Evolutionary conservation across 2,797 vertebrate genomes (phyloP).

Genomic region (Sebastes taczanowskii): DNA sequence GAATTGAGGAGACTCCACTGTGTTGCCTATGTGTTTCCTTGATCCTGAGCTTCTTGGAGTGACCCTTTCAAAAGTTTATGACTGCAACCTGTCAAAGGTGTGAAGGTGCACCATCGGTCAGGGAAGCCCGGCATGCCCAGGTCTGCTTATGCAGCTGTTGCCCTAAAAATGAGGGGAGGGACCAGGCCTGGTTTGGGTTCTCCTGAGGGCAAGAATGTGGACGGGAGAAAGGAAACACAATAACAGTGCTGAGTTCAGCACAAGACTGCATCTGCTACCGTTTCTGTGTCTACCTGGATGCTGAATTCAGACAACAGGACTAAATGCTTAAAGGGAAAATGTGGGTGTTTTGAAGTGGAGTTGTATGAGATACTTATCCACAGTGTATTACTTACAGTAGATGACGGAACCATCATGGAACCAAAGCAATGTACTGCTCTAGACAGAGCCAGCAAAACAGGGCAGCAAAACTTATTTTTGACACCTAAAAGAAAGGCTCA

Average conservation of each 20-base stretch:
- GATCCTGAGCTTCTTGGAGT: neutral
- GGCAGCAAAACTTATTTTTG: no score
- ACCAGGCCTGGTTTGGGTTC: neutral
- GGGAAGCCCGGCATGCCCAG: neutral
- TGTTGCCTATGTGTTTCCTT: neutral
- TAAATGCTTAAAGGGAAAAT: neutral
- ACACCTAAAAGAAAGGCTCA: no score
- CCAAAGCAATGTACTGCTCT: no score
- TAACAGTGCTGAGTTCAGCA: slow-evolving; percentile 22
- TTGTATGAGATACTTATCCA: neutral
- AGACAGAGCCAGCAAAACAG: no score
- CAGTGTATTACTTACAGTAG: neutral
- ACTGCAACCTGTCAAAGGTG: slow-evolving; percentile 16
- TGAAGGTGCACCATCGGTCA: neutral
- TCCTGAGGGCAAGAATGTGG: slow-evolving; percentile 48
- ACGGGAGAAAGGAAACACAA: neutral
- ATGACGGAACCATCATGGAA: no score
- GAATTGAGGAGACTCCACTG: neutral
- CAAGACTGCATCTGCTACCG: neutral
- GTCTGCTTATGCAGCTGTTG: slow-evolving; percentile 35
- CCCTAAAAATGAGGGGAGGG: slow-evolving; percentile 3
- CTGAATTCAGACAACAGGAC: neutral
- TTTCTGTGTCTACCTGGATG: neutral
- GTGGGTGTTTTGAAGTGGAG: no score
- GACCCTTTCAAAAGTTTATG: slow-evolving; percentile 8